phyloP scores from a whole-genome alignment of 53 echinoderm and acorn worm genomes.

The Holothuria scabra region DNA sequence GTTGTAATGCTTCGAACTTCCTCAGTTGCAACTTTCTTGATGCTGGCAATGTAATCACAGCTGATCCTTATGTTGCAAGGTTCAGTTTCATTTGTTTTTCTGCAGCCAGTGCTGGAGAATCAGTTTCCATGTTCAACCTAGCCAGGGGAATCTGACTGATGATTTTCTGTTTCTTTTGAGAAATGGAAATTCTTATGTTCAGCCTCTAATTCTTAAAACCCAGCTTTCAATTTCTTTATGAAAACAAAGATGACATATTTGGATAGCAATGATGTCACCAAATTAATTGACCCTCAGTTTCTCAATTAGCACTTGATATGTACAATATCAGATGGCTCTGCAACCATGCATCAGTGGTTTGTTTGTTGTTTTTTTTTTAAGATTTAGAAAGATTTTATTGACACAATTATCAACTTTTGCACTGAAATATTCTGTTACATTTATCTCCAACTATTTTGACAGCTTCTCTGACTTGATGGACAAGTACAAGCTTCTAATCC shows the following conservation, averaged over 20 bases:
- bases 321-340: too few species aligned
- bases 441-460: too few species aligned
- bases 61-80: constrained; percentile 83
- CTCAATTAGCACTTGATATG: too few species aligned
- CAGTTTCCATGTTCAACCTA: constrained; percentile 83
- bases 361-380: too few species aligned
- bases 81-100: constrained; percentile 91
- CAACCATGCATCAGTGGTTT: too few species aligned
- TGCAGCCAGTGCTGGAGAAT: constrained; percentile 91
- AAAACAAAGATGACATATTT: neutral
- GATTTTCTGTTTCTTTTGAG: constrained; percentile 91
- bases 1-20: too few species aligned
- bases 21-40: constrained; percentile 73
- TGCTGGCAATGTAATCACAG: constrained; percentile 90
- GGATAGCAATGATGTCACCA: neutral
- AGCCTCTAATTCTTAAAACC: neutral
- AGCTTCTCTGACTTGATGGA: too few species aligned
- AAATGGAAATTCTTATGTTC: neutral
- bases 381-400: too few species aligned
- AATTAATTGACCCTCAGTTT: neutral
- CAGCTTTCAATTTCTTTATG: neutral
- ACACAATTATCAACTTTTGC: too few species aligned
- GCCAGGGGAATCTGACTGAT: constrained; percentile 84
- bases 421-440: too few species aligned
- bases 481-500: too few species aligned